Percentiles rank a stretch among this genome's conserved stretches.
Conservation (phyloP, 2,113 vertebrate genomes). For the Antennarius striatus region DNA sequence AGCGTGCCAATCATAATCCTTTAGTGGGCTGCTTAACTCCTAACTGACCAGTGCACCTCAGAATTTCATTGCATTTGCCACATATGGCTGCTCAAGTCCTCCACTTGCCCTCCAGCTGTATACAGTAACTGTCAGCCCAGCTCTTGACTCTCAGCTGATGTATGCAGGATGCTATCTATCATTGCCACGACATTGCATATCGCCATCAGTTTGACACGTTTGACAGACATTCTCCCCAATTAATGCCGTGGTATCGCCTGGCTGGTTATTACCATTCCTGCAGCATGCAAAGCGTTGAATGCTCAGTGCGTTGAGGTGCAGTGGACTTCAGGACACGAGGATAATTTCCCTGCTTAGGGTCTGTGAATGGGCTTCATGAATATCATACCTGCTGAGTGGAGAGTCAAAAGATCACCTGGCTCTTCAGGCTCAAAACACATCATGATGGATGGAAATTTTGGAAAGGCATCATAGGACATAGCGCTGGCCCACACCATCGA, state of each 20-base stretch:
- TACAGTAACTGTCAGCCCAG: slow-evolving; percentile 55
- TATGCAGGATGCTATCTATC: slow-evolving; percentile 64
- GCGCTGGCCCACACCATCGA: slow-evolving; percentile 61
- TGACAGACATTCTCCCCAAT: slow-evolving; percentile 58
- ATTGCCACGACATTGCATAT: slow-evolving; percentile 56
- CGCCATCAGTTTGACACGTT: slow-evolving; percentile 53
- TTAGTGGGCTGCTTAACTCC: slow-evolving; percentile 19
- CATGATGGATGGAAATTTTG: slow-evolving; percentile 65
- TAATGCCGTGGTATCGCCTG: slow-evolving; percentile 49
- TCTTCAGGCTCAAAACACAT: slow-evolving; percentile 36
- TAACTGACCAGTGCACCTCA: slow-evolving; percentile 34
- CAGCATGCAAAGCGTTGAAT: background rate
- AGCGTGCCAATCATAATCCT: slow-evolving; percentile 11
- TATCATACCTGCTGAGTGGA: slow-evolving; percentile 33
- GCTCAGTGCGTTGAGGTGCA: background rate
- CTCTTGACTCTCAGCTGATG: slow-evolving; percentile 34
- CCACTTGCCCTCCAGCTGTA: slow-evolving; percentile 61
- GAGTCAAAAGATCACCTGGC: slow-evolving; percentile 34
- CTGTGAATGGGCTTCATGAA: slow-evolving; percentile 17
- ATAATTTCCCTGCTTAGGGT: slow-evolving; percentile 3
- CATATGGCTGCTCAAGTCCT: slow-evolving; percentile 51
- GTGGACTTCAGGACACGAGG: slow-evolving; percentile 11
- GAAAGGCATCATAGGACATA: slow-evolving; percentile 71
- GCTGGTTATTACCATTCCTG: slow-evolving; percentile 52
- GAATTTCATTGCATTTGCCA: slow-evolving; percentile 46